A percentile compares a stretch with the other conserved stretches of the same genome.
These are phyloP conservation scores for Panopea generosa DNA, from an alignment of 2,888 invertebrate genomes.

Conservation along the genomic window DNA sequence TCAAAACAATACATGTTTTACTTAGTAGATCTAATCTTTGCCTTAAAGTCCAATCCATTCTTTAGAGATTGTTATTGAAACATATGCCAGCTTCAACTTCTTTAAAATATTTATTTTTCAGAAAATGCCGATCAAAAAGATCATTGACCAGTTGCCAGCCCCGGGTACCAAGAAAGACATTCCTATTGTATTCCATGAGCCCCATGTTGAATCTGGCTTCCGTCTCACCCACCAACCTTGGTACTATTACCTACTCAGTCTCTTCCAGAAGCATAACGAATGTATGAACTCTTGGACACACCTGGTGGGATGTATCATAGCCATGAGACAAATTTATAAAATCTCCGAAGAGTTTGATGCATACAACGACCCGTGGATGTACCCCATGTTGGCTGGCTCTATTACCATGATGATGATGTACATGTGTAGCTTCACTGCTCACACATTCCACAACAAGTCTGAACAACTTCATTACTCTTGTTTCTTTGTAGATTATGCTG, in stretches of 20 bases:
- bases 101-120: background rate
- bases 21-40: no score
- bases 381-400: conserved; percentile 81
- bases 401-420: conserved; percentile 81
- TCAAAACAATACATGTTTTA: no score
- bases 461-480: conserved; percentile 83
- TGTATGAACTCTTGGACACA: conserved; percentile 85
- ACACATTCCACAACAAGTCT: conserved; percentile 82
- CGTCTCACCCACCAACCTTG: conserved; percentile 82
- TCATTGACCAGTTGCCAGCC: conserved; percentile 63
- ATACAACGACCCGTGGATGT: conserved; percentile 80
- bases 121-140: conserved; percentile 45
- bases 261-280: conserved; percentile 84
- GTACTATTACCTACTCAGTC: conserved; percentile 80
- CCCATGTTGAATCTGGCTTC: conserved; percentile 82
- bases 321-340: conserved; percentile 65
- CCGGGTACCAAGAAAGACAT: conserved; percentile 76
- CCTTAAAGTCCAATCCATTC: no score
- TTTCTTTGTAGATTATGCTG: conserved; percentile 84
- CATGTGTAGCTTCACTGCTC: conserved; percentile 79
- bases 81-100: no score
- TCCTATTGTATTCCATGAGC: conserved; percentile 82
- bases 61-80: no score
- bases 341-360: conserved; percentile 78
- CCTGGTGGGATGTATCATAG: conserved; percentile 73